Base-by-base conservation (phyloP, 1,140 invertebrate species). In the Ganaspis sp. region DNA sequence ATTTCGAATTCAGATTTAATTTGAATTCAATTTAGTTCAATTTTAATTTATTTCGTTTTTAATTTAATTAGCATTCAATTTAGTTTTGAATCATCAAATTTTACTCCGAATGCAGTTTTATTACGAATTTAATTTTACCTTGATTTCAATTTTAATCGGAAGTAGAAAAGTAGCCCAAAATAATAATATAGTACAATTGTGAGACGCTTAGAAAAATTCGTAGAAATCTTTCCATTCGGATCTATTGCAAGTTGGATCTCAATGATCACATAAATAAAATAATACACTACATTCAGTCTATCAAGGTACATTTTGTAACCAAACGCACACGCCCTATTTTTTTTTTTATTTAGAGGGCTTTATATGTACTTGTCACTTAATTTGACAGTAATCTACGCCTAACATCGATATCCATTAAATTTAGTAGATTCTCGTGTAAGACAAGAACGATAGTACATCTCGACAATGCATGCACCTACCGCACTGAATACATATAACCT, bases 61-160 rank as follows among this genome's bases (percentile, higher is more conserved):
- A n/a, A n/a, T n/a, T n/a, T n/a, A n/a, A n/a, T n/a, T n/a, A n/a
- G n/a, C n/a, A n/a, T n/a, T n/a, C n/a, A n/a, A n/a, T n/a, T n/a
- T n/a, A n/a, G n/a, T n/a, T n/a, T n/a, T n/a, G n/a, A n/a, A n/a
- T n/a, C n/a, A 34, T 34, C 6, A 2, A 34, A 34, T 34, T 34
- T 34, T 34, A 34, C 29, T 34, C 6, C 2, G 6, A 34, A 34
- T 34, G 2, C 29, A 34, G 29, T n/a, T n/a, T n/a, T n/a, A n/a
- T n/a, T n/a, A n/a, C n/a, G n/a, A n/a, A 34, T 34, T 34, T 34
- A 34, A 34, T 34, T 34, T 3, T 34, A 34, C n/a, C n/a, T n/a
- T n/a, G n/a, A n/a, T n/a, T n/a, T n/a, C 72, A 79, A 75, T 72
- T 49, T 75, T 78, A 42, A 75, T 75, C 40, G 69, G 73, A 74